A percentile compares a stretch with the other conserved stretches of the same genome.
phyloP scores from a whole-genome alignment of 2,888 invertebrate species.

The Therioaphis trifolii region DNA sequence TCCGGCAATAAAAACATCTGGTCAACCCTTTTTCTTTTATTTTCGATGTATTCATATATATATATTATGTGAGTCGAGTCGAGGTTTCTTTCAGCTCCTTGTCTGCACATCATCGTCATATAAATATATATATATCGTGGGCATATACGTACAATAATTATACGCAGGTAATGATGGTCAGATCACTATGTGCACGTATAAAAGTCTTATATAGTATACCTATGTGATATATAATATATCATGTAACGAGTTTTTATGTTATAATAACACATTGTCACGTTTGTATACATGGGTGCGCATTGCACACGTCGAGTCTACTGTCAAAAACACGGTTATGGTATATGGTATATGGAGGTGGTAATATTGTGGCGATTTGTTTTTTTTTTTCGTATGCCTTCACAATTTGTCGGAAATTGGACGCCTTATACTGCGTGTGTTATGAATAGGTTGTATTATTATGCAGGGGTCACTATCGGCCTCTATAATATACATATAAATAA shows the following conservation, averaged over 20 bases:
- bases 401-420: slow-evolving; percentile 34
- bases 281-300: background rate
- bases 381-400: background rate
- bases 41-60: background rate
- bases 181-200: background rate
- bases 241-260: background rate
- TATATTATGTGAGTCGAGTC: background rate
- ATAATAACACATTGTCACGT: too few relatives aligned
- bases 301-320: slow-evolving; percentile 5
- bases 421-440: too few relatives aligned
- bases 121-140: background rate
- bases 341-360: too few relatives aligned
- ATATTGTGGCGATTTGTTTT: background rate
- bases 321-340: background rate
- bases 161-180: background rate
- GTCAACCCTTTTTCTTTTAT: slow-evolving; percentile 48
- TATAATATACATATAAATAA: background rate
- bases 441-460: background rate
- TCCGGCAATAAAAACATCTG: slow-evolving; percentile 58
- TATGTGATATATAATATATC: background rate
- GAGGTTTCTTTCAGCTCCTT: background rate
- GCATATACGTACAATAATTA: background rate
- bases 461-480: background rate
- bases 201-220: background rate
- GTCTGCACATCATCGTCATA: background rate